Conservation (phyloP, 2,113 vertebrate species). For the Todiramphus chloris region DNA sequence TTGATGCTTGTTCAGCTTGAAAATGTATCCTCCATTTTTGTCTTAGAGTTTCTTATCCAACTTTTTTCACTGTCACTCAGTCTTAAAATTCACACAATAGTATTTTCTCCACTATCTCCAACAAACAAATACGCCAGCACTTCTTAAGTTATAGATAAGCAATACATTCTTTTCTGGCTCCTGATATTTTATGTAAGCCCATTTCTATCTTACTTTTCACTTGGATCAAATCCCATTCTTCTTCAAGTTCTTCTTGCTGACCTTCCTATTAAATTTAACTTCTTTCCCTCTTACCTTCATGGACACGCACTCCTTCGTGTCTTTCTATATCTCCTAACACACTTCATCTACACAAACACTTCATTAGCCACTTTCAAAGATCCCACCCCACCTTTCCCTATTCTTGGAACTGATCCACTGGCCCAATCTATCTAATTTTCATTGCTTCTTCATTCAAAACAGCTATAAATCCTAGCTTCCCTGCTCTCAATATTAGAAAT, state of each 20-base stretch:
- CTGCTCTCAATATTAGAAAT: slow-evolving; percentile 7
- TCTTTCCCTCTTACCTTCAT: background rate
- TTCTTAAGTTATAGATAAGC: background rate
- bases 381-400: background rate
- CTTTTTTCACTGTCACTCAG: background rate
- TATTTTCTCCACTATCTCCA: background rate
- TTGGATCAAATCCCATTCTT: background rate
- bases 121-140: background rate
- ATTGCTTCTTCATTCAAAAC: background rate
- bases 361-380: background rate
- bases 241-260: background rate
- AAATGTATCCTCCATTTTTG: background rate
- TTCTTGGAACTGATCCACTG: slow-evolving; percentile 29
- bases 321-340: background rate
- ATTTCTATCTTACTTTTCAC: background rate
- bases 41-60: background rate
- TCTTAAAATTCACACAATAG: background rate
- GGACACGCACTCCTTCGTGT: background rate
- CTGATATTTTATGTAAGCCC: background rate
- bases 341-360: background rate
- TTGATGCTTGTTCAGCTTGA: background rate
- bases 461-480: slow-evolving; percentile 16
- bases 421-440: slow-evolving; percentile 33
- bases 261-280: background rate
- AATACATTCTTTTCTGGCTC: background rate